A percentile compares a stretch with the other conserved stretches of the same genome.
Conservation (phyloP, 2,797 vertebrate species). For the Selene dorsalis region DNA sequence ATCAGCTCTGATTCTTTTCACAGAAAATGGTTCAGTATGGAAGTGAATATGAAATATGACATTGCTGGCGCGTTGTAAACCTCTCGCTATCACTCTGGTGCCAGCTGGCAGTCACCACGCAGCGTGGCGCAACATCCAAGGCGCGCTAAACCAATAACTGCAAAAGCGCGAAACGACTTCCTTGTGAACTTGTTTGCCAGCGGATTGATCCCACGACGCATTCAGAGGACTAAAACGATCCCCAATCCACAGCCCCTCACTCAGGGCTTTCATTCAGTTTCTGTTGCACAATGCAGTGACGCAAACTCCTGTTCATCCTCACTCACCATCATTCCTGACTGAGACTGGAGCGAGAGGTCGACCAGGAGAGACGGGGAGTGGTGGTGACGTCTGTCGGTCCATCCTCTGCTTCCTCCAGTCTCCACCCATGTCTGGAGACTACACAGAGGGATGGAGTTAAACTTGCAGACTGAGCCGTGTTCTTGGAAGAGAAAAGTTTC, state of each 20-base stretch:
- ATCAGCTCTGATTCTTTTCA: not conserved
- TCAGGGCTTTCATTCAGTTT: constrained; percentile 14
- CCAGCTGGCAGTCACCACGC: constrained; percentile 22
- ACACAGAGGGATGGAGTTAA: constrained; percentile 40
- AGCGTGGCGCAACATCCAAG: constrained; percentile 49
- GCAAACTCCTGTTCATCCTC: constrained; percentile 19
- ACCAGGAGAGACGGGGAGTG: constrained; percentile 46
- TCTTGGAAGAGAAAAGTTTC: constrained; percentile 45
- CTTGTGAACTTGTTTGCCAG: constrained; percentile 21
- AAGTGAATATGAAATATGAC: no score
- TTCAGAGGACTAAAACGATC: not conserved
- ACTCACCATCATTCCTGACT: constrained; percentile 47
- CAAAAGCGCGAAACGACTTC: constrained; percentile 4
- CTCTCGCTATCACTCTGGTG: constrained; percentile 6
- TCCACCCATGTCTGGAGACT: constrained; percentile 62
- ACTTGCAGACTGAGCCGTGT: constrained; percentile 27
- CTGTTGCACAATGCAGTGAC: not conserved
- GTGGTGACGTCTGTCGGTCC: constrained; percentile 70
- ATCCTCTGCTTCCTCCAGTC: constrained; percentile 59
- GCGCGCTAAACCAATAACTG: constrained; percentile 13
- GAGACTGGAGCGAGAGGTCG: constrained; percentile 34
- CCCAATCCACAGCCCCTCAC: constrained; percentile 11
- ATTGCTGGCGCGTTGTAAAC: constrained; percentile 4
- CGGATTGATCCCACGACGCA: constrained; percentile 1
- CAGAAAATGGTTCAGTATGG: not conserved